Base-by-base conservation (phyloP, 1,140 invertebrate genomes). In the Latrodectus geometricus region DNA sequence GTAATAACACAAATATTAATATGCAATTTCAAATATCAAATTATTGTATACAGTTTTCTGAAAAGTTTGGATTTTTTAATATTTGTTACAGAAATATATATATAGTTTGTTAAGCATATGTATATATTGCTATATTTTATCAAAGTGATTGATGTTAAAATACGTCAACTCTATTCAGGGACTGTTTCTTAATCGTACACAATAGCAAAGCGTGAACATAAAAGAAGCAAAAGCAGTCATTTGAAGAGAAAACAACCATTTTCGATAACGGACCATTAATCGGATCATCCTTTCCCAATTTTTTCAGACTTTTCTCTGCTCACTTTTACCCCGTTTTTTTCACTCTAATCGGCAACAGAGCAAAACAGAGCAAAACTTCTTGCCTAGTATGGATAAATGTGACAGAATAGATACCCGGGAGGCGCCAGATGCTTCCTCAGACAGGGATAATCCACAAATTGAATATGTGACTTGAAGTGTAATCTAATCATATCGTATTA, bases 211-310 rank as follows among this genome's bases (percentile, higher is more conserved):
- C 35, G 35, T 35, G 35, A 35, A 35, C 35, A 35, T 35, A 35
- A 35, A 35, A 35, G 35, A 35, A 35, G 35, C 35, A 35, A 35
- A 35, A 35, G 35, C 35, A 61, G 74, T 49, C 74, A 56, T 9
- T 61, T 21, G 52, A 73, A 49, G 72, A 73, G 72, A 17, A 61
- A 61, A 17, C 52, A 23, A 8, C 74, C 52, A 76, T 76, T 76
- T 76, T 76, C 74, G 74, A 76, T 76, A 76, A 76, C 74, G 74
- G 74, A 14, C 74, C 74, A 76, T 76, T 76, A 76, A 76, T 76
- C 74, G 74, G 74, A 76, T 76, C n/a, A 54, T 56, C 49, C 74
- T 52, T 56, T 76, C 54, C 54, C 54, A 56, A 21, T 76, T 56
- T 50, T 76, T 20, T 20, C 20, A 54, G 52, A 49, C 21, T 56